Evolutionary conservation across 2,113 vertebrate species (phyloP), one percentile per base, ranked within the genome.

Genomic region (Strix uralensis): DNA sequence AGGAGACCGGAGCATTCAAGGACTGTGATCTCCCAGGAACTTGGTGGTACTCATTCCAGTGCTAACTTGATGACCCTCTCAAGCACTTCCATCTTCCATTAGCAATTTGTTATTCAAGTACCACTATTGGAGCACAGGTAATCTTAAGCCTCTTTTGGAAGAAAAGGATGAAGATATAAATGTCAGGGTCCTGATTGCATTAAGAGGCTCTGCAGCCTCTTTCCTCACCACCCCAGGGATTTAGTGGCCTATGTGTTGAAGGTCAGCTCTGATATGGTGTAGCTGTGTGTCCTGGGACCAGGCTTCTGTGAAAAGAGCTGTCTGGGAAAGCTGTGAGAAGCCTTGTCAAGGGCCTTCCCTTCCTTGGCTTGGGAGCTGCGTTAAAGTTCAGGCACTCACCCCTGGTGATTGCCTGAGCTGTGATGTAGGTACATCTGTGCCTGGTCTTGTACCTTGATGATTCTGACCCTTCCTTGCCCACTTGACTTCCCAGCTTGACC

Each of bases 381-480:
- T 20, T n/a, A 10, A 61, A 74, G 58, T 21, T 71, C 30, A 36
- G 30, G 26, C 46, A 15, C 6, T 26, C 25, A 32, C 2, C 8
- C 38, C 36, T 62, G 57, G 30, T 22, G 0, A 0, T 38, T 86
- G 44, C 23, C 52, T 42, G 73, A 84, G 38, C 44, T 65, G 5
- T 0, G 2, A 9, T 40, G 21, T 63, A 23, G 38, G 10, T 57
- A 27, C 0, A 0, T 36, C 63, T 65, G 21, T 61, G 34, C n/a
- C 32, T 51, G 67, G 14, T 40, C 52, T 61, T 40, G 21, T 36
- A 32, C 26, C 40, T 61, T 73, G 80, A 47, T 81, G 74, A 25
- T 63, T 69, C 55, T 63, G 55, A 63, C 36, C 42, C 16, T 38
- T 9, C 62, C 49, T 85, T 47, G n/a, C 73, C 30, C 26, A 7